Percentiles rank a stretch among this genome's conserved stretches.
Conservation (phyloP, 2,113 vertebrate species). For the Eolophus roseicapilla region DNA sequence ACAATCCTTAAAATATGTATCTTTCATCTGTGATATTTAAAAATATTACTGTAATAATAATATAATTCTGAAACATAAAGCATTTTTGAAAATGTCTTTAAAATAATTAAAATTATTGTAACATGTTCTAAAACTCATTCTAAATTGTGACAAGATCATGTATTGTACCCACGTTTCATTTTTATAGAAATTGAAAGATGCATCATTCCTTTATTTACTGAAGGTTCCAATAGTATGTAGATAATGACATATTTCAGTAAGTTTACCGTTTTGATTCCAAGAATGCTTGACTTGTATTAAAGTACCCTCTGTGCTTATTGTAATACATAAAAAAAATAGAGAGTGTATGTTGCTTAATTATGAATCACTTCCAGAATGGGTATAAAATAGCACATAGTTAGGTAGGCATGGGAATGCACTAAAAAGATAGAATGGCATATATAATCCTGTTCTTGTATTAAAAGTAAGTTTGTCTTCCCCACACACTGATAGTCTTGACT, state of each 20-base stretch:
- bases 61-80: background rate
- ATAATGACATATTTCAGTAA: background rate
- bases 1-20: background rate
- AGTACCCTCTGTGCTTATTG: background rate
- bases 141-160: background rate
- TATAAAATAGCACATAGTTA: background rate
- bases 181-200: background rate
- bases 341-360: background rate
- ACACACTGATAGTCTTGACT: background rate
- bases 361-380: background rate
- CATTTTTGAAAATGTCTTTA: background rate
- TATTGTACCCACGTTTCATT: background rate
- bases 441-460: background rate
- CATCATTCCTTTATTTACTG: background rate
- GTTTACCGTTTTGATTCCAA: background rate
- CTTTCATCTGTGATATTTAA: background rate
- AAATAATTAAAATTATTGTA: background rate
- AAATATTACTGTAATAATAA: background rate
- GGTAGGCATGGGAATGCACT: background rate
- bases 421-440: background rate
- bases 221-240: background rate
- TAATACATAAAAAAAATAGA: background rate
- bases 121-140: background rate
- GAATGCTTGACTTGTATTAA: fast-evolving
- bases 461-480: background rate